A percentile compares a stretch with the other conserved stretches of the same genome.
phyloP scores from a whole-genome alignment of 2,797 vertebrate genomes.

The Danio jaintianensis region DNA sequence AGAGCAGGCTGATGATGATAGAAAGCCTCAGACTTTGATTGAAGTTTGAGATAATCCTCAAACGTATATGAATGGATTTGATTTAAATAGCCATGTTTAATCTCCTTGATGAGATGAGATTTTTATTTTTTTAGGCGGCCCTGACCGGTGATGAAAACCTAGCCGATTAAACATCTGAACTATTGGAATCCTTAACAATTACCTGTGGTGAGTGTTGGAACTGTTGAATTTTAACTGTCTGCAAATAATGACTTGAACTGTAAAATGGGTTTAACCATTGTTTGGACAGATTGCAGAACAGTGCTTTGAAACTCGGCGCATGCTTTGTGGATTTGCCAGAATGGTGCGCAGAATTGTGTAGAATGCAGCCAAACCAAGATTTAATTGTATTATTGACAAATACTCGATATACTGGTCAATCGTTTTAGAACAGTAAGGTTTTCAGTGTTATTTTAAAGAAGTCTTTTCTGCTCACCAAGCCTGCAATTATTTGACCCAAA shows the following conservation, averaged over 20 bases:
- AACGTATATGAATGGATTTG: slow-evolving; percentile 90
- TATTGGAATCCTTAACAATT: slow-evolving; percentile 70
- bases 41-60: slow-evolving; percentile 84
- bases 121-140: slow-evolving; percentile 65
- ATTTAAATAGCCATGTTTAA: slow-evolving; percentile 90
- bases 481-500: too few relatives aligned
- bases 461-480: too few relatives aligned
- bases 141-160: slow-evolving; percentile 82
- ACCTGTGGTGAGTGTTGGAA: slow-evolving; percentile 61
- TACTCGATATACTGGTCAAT: too few relatives aligned
- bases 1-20: slow-evolving; percentile 76
- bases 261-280: slow-evolving; percentile 69
- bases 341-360: background rate
- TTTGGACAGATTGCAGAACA: slow-evolving; percentile 71
- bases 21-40: slow-evolving; percentile 84
- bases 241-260: slow-evolving; percentile 66
- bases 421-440: too few relatives aligned
- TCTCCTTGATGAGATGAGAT: slow-evolving; percentile 84
- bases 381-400: slow-evolving; percentile 3
- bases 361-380: slow-evolving; percentile 18
- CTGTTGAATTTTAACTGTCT: slow-evolving; percentile 55
- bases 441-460: too few relatives aligned
- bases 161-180: slow-evolving; percentile 78
- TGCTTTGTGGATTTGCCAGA: slow-evolving; percentile 13
- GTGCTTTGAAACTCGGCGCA: slow-evolving; percentile 56